phyloP scores from a whole-genome alignment of 1,140 invertebrate genomes.

The Drosophila rhopaloa region DNA sequence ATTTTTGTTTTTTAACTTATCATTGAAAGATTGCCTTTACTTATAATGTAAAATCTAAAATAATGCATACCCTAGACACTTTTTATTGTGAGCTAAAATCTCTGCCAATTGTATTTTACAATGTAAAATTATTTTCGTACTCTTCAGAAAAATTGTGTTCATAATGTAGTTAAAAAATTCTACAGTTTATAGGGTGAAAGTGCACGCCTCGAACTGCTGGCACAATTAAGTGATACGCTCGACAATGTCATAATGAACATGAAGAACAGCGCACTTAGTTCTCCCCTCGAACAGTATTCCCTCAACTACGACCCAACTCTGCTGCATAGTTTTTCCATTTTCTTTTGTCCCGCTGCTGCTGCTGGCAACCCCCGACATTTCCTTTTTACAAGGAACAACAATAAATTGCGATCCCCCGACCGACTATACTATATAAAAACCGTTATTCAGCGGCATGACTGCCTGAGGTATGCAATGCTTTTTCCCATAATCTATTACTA shows the following conservation, averaged over 20 bases:
- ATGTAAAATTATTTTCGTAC: no score
- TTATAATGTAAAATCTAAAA: no score
- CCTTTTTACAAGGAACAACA: constrained; percentile 59
- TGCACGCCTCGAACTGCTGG: constrained; percentile 11
- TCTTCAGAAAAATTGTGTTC: no score
- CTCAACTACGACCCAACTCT: constrained; percentile 47
- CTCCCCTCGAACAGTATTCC: constrained; percentile 28
- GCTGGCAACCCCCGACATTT: constrained; percentile 53
- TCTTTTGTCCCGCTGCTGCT: constrained; percentile 33
- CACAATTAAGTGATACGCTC: constrained; percentile 44
- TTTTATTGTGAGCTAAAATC: no score
- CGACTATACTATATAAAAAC: constrained; percentile 4
- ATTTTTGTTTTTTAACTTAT: no score
- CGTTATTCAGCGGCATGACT: constrained; percentile 17
- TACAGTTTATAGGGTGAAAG: constrained; percentile 12
- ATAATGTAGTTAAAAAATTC: not conserved
- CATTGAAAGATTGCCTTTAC: no score
- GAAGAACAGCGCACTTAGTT: constrained; percentile 41
- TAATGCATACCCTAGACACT: no score
- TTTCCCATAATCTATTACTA: constrained; percentile 76
- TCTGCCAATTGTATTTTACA: no score
- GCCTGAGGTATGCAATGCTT: constrained; percentile 70
- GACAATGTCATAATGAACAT: constrained; percentile 44
- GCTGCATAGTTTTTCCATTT: constrained; percentile 37
- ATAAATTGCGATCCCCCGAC: constrained; percentile 54